These are phyloP conservation scores for Ctenopoma kingsleyae DNA, from an alignment of 2,797 vertebrate species.

Conservation along the genomic window DNA sequence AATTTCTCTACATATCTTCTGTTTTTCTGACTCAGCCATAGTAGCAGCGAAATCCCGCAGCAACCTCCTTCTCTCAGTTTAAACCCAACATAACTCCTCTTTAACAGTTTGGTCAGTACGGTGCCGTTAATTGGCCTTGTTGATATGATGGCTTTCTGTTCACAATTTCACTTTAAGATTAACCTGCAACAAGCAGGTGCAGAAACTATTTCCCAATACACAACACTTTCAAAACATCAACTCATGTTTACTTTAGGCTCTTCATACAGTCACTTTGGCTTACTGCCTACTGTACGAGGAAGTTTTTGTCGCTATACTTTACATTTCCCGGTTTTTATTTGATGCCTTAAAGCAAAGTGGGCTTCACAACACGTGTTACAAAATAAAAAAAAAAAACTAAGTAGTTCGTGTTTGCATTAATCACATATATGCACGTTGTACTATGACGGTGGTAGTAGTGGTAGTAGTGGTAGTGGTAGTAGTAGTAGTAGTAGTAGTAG, in stretches of 20 bases:
- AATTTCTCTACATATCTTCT: background rate
- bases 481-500: no score
- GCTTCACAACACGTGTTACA: constrained; percentile 1
- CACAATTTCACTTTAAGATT: constrained; percentile 26
- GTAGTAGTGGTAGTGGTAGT: no score
- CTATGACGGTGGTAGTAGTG: no score
- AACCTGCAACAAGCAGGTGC: constrained; percentile 53
- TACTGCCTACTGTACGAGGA: constrained; percentile 22
- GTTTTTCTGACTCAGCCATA: background rate
- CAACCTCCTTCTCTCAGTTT: background rate
- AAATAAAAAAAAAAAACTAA: constrained; percentile 22
- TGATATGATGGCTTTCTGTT: constrained; percentile 11
- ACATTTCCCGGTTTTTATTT: constrained; percentile 37
- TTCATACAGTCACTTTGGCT: constrained; percentile 9
- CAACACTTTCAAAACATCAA: constrained; percentile 35
- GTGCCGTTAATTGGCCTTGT: background rate
- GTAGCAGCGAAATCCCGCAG: no score
- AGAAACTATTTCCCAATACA: constrained; percentile 27
- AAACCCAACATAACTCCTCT: background rate
- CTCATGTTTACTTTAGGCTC: constrained; percentile 14
- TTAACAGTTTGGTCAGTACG: background rate
- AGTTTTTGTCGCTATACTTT: constrained; percentile 43
- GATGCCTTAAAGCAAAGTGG: constrained; percentile 37
- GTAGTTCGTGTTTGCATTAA: background rate
- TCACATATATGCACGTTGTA: background rate